A percentile compares a stretch with the other conserved stretches of the same genome.
Conservation (phyloP, 2,888 invertebrate species). For the Allophyes oxyacanthae region DNA sequence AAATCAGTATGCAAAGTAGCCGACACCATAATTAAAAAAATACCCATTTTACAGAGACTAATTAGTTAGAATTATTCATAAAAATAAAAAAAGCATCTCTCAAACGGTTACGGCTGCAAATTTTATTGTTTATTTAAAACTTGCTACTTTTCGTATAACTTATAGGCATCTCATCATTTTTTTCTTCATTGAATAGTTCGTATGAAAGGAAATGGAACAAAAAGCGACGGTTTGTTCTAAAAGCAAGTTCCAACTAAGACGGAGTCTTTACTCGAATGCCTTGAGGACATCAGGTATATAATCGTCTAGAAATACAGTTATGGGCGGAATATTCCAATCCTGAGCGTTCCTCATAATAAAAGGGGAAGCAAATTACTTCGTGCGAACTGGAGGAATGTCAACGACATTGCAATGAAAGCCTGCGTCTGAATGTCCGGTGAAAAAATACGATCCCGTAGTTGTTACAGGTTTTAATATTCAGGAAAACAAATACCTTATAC, state of each 20-base stretch:
- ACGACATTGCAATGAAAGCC: slow-evolving; percentile 33
- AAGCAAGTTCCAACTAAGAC: slow-evolving; percentile 6
- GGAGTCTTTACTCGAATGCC: slow-evolving; percentile 8
- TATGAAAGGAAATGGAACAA: slow-evolving; percentile 5
- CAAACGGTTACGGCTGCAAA: slow-evolving; percentile 14
- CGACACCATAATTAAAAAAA: slow-evolving; percentile 47
- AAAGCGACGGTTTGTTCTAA: slow-evolving; percentile 3
- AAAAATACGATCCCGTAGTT: slow-evolving; percentile 7
- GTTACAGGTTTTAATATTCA: slow-evolving; percentile 6
- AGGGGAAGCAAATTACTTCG: slow-evolving; percentile 22
- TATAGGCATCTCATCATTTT: slow-evolving; percentile 7
- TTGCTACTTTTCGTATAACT: slow-evolving; percentile 20
- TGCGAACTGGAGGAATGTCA: slow-evolving; percentile 28
- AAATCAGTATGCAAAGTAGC: slow-evolving; percentile 57
- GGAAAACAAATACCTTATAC: too few relatives aligned
- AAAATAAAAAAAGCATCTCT: slow-evolving; percentile 29
- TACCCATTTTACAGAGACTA: slow-evolving; percentile 30
- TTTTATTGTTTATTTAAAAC: slow-evolving; percentile 27
- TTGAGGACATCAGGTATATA: slow-evolving; percentile 25
- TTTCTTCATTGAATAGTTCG: slow-evolving; percentile 1
- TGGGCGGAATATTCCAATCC: slow-evolving; percentile 14
- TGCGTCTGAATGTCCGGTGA: slow-evolving; percentile 32
- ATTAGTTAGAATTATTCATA: slow-evolving; percentile 52
- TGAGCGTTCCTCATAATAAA: slow-evolving; percentile 35
- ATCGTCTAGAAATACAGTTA: slow-evolving; percentile 25